These are phyloP conservation scores for Aethina tumida DNA, from an alignment of 1,140 invertebrate genomes.

Conservation along the genomic window DNA sequence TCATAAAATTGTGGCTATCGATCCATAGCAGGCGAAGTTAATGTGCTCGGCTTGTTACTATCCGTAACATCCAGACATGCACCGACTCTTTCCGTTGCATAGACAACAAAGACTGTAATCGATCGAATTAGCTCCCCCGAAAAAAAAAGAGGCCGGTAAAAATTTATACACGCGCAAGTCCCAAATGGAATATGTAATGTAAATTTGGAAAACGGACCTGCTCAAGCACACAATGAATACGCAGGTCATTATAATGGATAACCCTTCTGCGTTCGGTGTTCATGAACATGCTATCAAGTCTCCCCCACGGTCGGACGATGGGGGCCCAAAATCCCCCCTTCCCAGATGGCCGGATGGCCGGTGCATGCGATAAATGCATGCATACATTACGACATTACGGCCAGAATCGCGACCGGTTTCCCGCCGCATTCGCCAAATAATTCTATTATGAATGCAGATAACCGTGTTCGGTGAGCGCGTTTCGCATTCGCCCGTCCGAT, in stretches of 20 bases:
- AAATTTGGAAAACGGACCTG: constrained; percentile 6
- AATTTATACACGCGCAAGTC: too few relatives aligned
- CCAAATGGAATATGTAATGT: too few relatives aligned
- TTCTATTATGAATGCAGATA: constrained; percentile 8
- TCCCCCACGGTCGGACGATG: background rate
- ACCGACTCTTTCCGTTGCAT: too few relatives aligned
- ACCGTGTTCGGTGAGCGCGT: constrained; percentile 2
- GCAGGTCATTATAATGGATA: constrained; percentile 10
- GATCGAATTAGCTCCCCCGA: background rate
- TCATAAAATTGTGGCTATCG: too few relatives aligned
- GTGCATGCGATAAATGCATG: constrained; percentile 9
- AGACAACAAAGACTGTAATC: background rate
- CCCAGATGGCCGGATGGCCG: background rate
- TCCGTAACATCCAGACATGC: too few relatives aligned
- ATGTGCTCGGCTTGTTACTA: too few relatives aligned
- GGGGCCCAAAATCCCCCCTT: background rate
- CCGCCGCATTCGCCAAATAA: background rate
- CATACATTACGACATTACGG: constrained; percentile 6
- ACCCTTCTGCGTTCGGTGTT: constrained; percentile 8
- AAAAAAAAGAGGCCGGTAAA: background rate
- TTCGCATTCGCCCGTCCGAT: background rate
- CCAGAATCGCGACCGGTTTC: background rate
- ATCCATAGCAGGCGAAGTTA: too few relatives aligned
- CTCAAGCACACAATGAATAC: constrained; percentile 4
- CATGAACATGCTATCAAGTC: constrained; percentile 8